Evolutionary conservation across 2,888 invertebrate genomes (phyloP), one percentile per base, ranked within the genome.

Genomic region (Scaptomyza cyrtandrae): DNA sequence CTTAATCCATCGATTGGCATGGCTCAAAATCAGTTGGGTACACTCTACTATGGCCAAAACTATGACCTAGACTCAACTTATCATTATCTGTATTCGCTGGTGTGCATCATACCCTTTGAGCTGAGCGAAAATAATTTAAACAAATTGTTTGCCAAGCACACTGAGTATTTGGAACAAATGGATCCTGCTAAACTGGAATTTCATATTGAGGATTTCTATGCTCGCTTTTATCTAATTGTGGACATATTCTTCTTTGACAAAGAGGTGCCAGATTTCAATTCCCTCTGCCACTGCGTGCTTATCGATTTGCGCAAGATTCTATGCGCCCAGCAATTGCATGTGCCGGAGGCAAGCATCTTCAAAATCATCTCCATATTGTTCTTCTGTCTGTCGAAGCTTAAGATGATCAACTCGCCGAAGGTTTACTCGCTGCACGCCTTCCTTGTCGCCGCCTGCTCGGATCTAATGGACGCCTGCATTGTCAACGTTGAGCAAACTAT

Each of bases 1-100:
- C 93, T 96, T 66, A 96, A 96, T 91, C 95, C 96, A 50, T 94
- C 95, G 31, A 94, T 95, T 90, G 98, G 98, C 49, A 97, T 98
- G 96, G 97, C 98, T 2, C 96, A 97, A 90, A 98, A 99, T 93
- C 98, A 98, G 92, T 93, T 99, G 79, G 98, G 98, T 1, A 98
- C 98, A 16, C 92, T 99, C 55, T 95, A 95, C 67, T 95, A 96
- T 79, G 95, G 94, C 54, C 95, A 94, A 88, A 97, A 97, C 91
- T 95, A 95, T 90, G 96, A 96, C 86, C 93, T 98, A 67, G 97
- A 98, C 91, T 97, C 98, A 0, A 96, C 96, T 16, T 98, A 97
- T 91, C 96, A 97, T 92, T 98, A 98, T 90, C 95, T 98, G 81
- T 95, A 97, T 92, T 98, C 98, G 90, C 93, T 95, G 70, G 94